phyloP scores from a whole-genome alignment of 1,140 invertebrate genomes.

The Tachypleus tridentatus region DNA sequence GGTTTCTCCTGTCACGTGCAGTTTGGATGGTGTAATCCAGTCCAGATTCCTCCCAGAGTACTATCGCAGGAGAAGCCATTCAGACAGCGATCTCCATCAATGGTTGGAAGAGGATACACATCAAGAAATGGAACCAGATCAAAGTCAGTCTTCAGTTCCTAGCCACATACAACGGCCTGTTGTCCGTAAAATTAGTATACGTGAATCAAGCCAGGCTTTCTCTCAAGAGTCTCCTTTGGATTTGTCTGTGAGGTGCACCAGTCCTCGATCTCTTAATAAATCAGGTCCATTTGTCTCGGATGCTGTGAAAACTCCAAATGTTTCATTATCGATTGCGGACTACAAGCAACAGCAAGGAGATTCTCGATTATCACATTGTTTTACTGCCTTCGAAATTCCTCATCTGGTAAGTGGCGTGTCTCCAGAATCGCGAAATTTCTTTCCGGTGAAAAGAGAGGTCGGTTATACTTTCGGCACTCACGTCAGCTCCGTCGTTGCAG shows the following conservation, averaged over 20 bases:
- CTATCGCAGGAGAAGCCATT: constrained; percentile 49
- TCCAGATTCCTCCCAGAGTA: constrained; percentile 58
- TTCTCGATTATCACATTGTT: no score
- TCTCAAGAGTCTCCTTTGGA: constrained; percentile 74
- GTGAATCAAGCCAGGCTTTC: constrained; percentile 27
- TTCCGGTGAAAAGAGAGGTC: no score
- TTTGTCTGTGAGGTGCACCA: constrained; percentile 53
- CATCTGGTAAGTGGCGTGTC: constrained; percentile 10
- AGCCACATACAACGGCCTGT: constrained; percentile 35
- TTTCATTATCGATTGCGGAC: no score
- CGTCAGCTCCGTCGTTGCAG: background rate
- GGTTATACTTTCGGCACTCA: constrained; percentile 26
- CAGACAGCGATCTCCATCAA: constrained; percentile 51
- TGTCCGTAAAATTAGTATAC: constrained; percentile 19
- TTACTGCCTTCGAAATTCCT: background rate
- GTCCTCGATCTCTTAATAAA: background rate
- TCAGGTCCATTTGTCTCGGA: background rate
- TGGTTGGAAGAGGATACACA: constrained; percentile 24
- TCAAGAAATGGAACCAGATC: constrained; percentile 19
- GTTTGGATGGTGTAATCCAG: constrained; percentile 37
- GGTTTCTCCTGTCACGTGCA: constrained; percentile 32
- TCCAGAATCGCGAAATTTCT: constrained; percentile 20
- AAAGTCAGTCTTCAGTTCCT: constrained; percentile 28
- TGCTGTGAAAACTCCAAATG: no score
- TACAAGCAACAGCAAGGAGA: no score